A percentile compares a stretch with the other conserved stretches of the same genome.
phyloP scores from a whole-genome alignment of 2,113 vertebrate species.

The Megaceryle maxima region DNA sequence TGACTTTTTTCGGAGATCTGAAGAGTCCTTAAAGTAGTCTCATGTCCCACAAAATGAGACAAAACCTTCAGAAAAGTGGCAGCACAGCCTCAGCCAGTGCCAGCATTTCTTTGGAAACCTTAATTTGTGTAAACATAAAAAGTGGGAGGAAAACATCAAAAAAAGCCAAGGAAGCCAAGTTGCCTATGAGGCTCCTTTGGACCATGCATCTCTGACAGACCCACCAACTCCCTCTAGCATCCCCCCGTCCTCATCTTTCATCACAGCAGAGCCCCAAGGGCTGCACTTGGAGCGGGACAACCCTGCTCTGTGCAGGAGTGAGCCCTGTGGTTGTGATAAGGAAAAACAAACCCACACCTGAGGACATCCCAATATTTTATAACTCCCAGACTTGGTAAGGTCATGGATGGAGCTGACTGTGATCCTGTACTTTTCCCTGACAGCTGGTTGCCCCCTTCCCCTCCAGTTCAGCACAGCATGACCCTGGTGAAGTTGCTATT shows the following conservation, averaged over 20 bases:
- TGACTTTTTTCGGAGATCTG: slow-evolving; percentile 14
- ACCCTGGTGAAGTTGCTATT: neutral
- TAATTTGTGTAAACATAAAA: neutral
- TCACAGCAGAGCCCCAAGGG: neutral
- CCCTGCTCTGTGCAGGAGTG: accelerated
- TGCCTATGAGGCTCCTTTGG: neutral
- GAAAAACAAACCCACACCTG: neutral
- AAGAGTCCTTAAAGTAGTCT: slow-evolving; percentile 27
- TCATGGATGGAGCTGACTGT: neutral
- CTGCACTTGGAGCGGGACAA: neutral
- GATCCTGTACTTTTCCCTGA: neutral
- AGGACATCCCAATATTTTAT: neutral
- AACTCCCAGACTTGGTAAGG: neutral
- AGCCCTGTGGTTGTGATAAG: neutral
- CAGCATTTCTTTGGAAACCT: neutral
- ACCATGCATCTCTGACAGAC: neutral
- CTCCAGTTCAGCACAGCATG: neutral
- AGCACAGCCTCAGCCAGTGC: neutral
- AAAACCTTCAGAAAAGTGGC: slow-evolving; percentile 1
- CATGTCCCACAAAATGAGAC: neutral
- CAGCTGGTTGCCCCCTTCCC: neutral
- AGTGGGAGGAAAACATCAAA: neutral
- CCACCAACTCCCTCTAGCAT: neutral
- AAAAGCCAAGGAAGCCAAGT: neutral
- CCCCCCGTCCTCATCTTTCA: neutral